phyloP scores from a whole-genome alignment of 1,140 invertebrate genomes.

The Mizuhopecten yessoensis region DNA sequence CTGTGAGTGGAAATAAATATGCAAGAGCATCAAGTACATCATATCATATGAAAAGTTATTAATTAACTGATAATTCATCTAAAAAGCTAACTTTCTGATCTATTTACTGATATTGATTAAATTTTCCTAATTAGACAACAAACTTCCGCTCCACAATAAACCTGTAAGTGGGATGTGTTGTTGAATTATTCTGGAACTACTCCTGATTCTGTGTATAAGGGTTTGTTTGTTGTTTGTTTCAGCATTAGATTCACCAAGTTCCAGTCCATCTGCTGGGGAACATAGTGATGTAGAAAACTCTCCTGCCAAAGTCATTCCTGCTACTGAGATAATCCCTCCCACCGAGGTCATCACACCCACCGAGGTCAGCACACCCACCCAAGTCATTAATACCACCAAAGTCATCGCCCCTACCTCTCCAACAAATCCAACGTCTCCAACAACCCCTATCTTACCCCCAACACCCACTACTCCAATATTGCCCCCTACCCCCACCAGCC shows the following conservation, averaged over 20 bases:
- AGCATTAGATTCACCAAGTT: conserved; percentile 47
- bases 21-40: no score
- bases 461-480: conserved; percentile 6
- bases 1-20: conserved; percentile 41
- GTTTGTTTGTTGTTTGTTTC: neutral
- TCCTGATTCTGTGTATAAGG: no score
- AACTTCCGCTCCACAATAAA: no score
- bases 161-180: no score
- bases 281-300: conserved; percentile 43
- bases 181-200: no score
- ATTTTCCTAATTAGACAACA: no score
- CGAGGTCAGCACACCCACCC: neutral
- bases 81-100: no score
- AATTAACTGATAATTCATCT: no score
- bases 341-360: neutral
- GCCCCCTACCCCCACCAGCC: neutral
- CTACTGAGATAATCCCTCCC: neutral
- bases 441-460: neutral
- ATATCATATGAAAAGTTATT: neutral
- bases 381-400: neutral
- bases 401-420: neutral
- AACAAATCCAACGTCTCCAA: neutral
- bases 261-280: conserved; percentile 33
- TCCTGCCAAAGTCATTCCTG: neutral
- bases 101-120: no score